Evolutionary conservation across 1,140 invertebrate genomes (phyloP).

Genomic region (Ceratoteleas bidentatus): DNA sequence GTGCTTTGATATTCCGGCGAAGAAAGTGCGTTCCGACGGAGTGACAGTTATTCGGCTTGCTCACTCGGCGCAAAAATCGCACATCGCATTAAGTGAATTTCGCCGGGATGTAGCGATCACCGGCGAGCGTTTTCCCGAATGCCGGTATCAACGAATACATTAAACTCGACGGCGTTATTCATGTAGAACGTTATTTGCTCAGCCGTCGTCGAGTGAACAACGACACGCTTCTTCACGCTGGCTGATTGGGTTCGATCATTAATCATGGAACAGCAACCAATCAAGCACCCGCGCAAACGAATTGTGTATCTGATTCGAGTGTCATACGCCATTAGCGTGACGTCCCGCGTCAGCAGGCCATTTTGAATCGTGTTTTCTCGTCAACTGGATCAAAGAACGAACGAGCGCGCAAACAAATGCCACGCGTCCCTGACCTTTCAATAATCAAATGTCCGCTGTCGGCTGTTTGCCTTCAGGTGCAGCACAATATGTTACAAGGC

Average conservation of each 20-base stretch:
- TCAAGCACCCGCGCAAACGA: constrained; percentile 38
- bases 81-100: constrained; percentile 1
- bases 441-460: constrained; percentile 40
- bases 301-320: constrained; percentile 37
- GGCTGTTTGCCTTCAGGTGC: constrained; percentile 51
- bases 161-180: constrained; percentile 23
- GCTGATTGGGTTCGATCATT: constrained; percentile 73
- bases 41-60: background rate
- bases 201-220: constrained; percentile 61
- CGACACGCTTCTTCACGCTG: constrained; percentile 72
- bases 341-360: constrained; percentile 21
- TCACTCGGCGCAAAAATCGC: background rate
- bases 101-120: background rate
- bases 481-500: constrained; percentile 56
- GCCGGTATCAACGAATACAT: constrained; percentile 28
- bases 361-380: constrained; percentile 30
- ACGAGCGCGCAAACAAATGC: background rate
- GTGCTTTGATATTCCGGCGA: background rate
- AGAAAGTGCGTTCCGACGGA: background rate
- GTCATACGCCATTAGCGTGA: constrained; percentile 42
- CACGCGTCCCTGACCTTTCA: constrained; percentile 48
- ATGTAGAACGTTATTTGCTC: constrained; percentile 33
- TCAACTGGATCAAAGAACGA: constrained; percentile 45
- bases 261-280: constrained; percentile 70
- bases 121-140: constrained; percentile 12